Base-by-base conservation (phyloP, 2,888 invertebrate species). In the Dynastes grantii region DNA sequence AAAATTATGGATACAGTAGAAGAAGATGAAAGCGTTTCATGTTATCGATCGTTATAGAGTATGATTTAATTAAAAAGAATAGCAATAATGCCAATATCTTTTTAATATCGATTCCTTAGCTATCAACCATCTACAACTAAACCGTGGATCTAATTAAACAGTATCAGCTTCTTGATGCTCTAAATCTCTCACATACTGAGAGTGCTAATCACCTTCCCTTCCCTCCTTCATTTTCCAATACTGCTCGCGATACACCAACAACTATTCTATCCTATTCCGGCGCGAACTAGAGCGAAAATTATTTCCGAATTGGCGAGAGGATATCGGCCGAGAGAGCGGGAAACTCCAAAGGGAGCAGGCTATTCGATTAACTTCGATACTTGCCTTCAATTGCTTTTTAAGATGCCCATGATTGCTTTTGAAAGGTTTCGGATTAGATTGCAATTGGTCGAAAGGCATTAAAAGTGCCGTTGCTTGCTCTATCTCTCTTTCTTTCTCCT, bases 401-500 rank as follows among this genome's bases (percentile, higher is more conserved):
- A 88, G 88, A 88, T 88, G 87, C 87, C 85, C 86, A 85, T 87
- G 87, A 88, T 88, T 88, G 87, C 88, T 87, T 87, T 86, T 87
- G 88, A 88, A 88, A 87, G 88, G 87, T 87, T 87, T 85, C 85
- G 87, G 87, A 88, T 88, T 88, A 88, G 87, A 88, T 88, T 87
- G 88, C 88, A 88, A 88, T 88, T 87, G 88, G 87, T 86, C 87
- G 87, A 87, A 86, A 86, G 87, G 87, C 87, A 88, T 88, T 88
- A 88, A 88, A 87, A 88, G 87, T 86, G 87, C 85, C 85, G 85
- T 81, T 83, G 84, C 83, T 84, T 83, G 9, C 11, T 45, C 2
- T 45, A 8, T 45, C 11, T 8, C 11, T 45, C 45, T 45, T 11
- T 45, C 45, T 45, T 11, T 45, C 45, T 80, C 61, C 58, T 22